Conservation (phyloP, 2,797 vertebrate genomes). For the Crax fasciolata region DNA sequence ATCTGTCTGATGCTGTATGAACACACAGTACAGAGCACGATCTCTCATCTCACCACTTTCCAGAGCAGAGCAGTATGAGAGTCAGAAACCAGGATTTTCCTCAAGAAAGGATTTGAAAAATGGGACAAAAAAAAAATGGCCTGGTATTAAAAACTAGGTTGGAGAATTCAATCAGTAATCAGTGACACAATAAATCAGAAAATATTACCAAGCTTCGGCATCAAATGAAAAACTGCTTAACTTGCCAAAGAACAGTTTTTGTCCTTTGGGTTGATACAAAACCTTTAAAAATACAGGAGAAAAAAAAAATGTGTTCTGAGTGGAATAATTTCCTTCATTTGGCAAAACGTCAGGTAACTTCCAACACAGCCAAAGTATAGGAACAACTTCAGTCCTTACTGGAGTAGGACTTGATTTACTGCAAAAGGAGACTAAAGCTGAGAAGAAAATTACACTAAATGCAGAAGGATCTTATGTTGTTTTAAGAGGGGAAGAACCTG, state of each 20-base stretch:
- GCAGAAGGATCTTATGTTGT: slow-evolving; percentile 10
- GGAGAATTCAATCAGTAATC: not conserved
- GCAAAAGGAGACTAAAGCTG: slow-evolving; percentile 7
- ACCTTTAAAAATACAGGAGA: not conserved
- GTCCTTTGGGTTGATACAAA: not conserved
- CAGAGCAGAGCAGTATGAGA: not conserved
- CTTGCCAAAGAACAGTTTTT: not conserved
- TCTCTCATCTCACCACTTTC: not conserved
- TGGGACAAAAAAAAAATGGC: not conserved
- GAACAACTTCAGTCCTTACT: not conserved
- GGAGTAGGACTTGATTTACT: not conserved
- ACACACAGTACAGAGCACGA: not conserved
- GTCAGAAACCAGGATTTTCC: not conserved
- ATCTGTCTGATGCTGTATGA: not conserved
- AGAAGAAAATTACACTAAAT: not conserved
- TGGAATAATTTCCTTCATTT: not conserved
- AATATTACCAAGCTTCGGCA: not conserved
- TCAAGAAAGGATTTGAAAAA: not conserved
- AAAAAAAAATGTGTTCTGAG: not conserved
- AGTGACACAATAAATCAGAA: not conserved
- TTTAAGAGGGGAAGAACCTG: not conserved
- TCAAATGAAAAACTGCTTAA: not conserved
- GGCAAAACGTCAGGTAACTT: not conserved
- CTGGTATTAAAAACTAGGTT: not conserved
- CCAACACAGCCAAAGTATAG: not conserved